These are phyloP conservation scores for Plecotus auritus DNA, from an alignment of 2,113 vertebrate species.

Conservation along the genomic window DNA sequence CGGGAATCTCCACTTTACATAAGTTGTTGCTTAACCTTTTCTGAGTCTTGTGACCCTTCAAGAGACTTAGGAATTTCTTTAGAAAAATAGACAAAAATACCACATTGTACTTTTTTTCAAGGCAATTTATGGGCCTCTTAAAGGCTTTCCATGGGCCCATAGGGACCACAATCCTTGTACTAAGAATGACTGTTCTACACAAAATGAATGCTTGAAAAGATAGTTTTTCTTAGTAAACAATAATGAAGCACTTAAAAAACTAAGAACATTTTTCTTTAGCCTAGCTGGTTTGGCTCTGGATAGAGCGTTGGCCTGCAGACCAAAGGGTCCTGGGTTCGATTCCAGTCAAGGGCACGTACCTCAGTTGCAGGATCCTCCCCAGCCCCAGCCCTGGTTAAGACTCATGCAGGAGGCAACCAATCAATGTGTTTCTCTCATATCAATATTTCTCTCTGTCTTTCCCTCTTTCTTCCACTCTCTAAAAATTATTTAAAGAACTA, in stretches of 20 bases:
- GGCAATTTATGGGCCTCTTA: background rate
- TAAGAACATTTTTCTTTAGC: background rate
- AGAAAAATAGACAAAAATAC: background rate
- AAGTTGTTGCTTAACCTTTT: background rate
- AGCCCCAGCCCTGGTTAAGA: too few species aligned
- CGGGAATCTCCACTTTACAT: background rate
- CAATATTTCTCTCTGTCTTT: too few species aligned
- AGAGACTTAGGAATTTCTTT: slow-evolving; percentile 3
- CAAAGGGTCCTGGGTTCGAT: too few species aligned
- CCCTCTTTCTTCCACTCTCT: too few species aligned
- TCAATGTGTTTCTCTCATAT: too few species aligned
- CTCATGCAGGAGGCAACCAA: too few species aligned
- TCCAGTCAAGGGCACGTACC: too few species aligned
- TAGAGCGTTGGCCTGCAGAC: too few species aligned
- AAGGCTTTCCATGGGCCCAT: background rate
- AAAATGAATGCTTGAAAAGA: background rate
- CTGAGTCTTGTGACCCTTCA: background rate
- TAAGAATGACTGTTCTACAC: slow-evolving; percentile 4
- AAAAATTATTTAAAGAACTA: too few species aligned
- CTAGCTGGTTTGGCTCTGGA: too few species aligned
- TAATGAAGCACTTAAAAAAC: slow-evolving; percentile 17
- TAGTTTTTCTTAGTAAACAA: background rate
- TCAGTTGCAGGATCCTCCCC: too few species aligned
- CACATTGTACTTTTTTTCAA: background rate
- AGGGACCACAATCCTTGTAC: background rate